A percentile compares a stretch with the other conserved stretches of the same genome.
These are phyloP conservation scores for Zaprionus obscuricornis DNA, from an alignment of 2,888 invertebrate species.

Conservation along the genomic window DNA sequence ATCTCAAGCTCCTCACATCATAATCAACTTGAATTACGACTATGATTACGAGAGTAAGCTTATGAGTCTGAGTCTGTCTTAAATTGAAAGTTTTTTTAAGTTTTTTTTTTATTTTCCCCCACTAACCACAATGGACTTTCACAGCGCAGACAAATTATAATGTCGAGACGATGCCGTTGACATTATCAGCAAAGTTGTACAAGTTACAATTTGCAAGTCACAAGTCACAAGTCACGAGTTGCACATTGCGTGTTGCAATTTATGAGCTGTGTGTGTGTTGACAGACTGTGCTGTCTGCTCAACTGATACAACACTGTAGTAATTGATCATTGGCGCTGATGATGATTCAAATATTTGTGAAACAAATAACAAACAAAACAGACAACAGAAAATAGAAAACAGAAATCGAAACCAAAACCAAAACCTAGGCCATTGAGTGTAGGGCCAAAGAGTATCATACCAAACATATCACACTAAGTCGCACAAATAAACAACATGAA, in stretches of 20 bases:
- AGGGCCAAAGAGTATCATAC: conserved; percentile 33
- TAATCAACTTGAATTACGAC: conserved; percentile 37
- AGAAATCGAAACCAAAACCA: too few species aligned
- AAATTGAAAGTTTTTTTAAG: conserved; percentile 69
- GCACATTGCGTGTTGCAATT: background rate
- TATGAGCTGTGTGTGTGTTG: too few species aligned
- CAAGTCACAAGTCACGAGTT: too few species aligned
- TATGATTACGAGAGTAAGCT: too few species aligned
- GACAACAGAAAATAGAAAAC: too few species aligned
- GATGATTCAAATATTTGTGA: conserved; percentile 49
- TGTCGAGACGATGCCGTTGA: conserved; percentile 52
- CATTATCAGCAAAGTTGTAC: conserved; percentile 37
- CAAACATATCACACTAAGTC: conserved; percentile 42
- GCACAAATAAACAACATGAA: conserved; percentile 54
- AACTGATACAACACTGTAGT: conserved; percentile 12
- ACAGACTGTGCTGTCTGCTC: conserved; percentile 12
- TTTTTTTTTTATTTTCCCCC: too few species aligned
- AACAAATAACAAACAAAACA: conserved; percentile 39
- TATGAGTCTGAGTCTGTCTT: conserved; percentile 11
- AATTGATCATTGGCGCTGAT: conserved; percentile 54
- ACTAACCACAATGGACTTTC: conserved; percentile 67
- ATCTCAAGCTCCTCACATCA: conserved; percentile 31
- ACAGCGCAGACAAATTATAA: conserved; percentile 39
- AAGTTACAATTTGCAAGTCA: conserved; percentile 1
- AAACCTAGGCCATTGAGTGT: conserved; percentile 31